Conservation (phyloP, 2,888 invertebrate species). For the Apamea anceps region DNA sequence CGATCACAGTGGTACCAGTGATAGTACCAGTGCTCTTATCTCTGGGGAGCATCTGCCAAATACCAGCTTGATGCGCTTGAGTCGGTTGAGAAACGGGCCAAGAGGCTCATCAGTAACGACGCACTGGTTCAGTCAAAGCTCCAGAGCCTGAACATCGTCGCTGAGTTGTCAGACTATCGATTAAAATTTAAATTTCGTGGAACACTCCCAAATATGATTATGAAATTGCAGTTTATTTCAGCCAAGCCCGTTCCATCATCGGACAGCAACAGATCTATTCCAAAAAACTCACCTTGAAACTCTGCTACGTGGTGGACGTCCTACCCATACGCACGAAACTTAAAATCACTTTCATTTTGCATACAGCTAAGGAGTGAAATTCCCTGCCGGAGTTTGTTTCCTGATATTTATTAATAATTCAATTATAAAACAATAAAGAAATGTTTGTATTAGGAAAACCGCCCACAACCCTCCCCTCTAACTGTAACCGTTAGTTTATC, state of each 20-base stretch:
- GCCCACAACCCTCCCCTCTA: not conserved
- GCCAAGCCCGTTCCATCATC: not conserved
- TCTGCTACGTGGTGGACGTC: not conserved
- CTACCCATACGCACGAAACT: not conserved
- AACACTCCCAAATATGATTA: not conserved
- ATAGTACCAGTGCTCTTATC: not conserved
- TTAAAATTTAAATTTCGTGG: not conserved
- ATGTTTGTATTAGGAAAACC: not conserved
- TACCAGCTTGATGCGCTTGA: conserved; percentile 3
- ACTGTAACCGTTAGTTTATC: conserved; percentile 8
- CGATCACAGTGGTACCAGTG: not conserved
- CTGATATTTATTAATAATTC: not conserved
- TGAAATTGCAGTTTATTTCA: not conserved
- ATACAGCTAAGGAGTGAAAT: not conserved
- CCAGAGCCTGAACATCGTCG: not conserved
- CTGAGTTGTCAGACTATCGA: not conserved
- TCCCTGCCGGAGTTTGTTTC: not conserved
- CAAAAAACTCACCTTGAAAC: not conserved
- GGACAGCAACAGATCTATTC: not conserved
- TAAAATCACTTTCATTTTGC: not conserved
- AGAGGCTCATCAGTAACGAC: not conserved
- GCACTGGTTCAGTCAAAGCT: not conserved
- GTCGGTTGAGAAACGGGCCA: not conserved
- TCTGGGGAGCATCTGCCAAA: not conserved
- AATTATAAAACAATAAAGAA: not conserved